A percentile compares a stretch with the other conserved stretches of the same genome.
phyloP scores from a whole-genome alignment of 2,113 vertebrate species.

The Pholis gunnellus region DNA sequence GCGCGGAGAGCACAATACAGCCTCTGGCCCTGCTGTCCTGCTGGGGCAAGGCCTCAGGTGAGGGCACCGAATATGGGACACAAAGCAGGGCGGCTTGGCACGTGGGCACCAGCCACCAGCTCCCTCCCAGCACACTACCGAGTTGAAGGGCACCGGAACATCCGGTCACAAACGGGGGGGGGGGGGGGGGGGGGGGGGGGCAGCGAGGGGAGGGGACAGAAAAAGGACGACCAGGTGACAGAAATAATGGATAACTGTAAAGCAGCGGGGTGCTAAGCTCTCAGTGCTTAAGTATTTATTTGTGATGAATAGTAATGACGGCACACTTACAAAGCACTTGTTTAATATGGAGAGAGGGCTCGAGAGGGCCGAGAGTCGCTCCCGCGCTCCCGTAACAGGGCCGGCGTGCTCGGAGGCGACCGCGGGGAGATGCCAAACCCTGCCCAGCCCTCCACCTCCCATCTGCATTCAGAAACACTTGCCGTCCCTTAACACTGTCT shows the following conservation, averaged over 20 bases:
- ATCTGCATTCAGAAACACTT: conserved; percentile 74
- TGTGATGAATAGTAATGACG: conserved; percentile 85
- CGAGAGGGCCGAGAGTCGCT: conserved; percentile 66
- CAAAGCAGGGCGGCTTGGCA: conserved; percentile 71
- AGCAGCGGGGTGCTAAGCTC: conserved; percentile 82
- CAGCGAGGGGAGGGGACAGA: conserved; percentile 52
- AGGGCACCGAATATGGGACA: conserved; percentile 72
- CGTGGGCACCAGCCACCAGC: conserved; percentile 64
- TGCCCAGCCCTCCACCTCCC: conserved; percentile 64
- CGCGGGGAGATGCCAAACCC: conserved; percentile 59
- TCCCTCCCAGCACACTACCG: conserved; percentile 64
- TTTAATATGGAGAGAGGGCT: conserved; percentile 79
- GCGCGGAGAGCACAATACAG: conserved; percentile 32
- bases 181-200: conserved; percentile 19
- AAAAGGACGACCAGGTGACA: conserved; percentile 72
- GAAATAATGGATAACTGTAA: conserved; percentile 78
- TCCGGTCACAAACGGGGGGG: conserved; percentile 46
- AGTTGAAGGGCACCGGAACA: conserved; percentile 77
- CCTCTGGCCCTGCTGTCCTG: conserved; percentile 59
- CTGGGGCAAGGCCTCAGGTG: conserved; percentile 68
- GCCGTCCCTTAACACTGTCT: conserved; percentile 75
- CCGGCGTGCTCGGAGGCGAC: conserved; percentile 50
- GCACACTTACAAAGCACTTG: conserved; percentile 84
- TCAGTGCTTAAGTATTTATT: conserved; percentile 86
- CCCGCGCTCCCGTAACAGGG: conserved; percentile 55